Conservation (phyloP, 2,888 invertebrate species). For the Leucania comma region DNA sequence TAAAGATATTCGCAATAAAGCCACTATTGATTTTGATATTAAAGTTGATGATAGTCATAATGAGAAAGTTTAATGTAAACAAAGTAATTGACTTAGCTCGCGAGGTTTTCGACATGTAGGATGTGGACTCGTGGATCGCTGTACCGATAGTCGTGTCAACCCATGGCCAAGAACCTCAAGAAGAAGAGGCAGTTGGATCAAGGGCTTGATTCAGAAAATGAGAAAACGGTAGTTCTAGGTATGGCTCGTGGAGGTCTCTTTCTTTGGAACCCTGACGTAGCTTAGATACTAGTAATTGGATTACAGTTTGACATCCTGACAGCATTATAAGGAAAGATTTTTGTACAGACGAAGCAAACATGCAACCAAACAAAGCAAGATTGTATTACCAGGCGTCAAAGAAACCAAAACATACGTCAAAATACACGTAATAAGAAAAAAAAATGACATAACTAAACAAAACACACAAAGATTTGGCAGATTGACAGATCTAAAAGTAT, state of each 20-base stretch:
- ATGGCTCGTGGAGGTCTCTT: too few relatives aligned
- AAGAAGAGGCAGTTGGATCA: too few relatives aligned
- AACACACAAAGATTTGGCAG: conserved; percentile 53
- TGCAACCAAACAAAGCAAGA: background rate
- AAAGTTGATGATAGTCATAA: background rate
- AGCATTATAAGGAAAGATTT: background rate
- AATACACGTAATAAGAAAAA: background rate
- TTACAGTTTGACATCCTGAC: background rate
- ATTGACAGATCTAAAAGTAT: conserved; percentile 45
- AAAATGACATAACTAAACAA: conserved; percentile 11
- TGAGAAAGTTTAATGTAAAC: background rate
- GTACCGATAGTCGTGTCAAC: too few relatives aligned
- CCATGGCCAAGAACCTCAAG: too few relatives aligned
- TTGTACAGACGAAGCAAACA: background rate
- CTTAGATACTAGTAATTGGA: background rate
- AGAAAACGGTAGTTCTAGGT: too few relatives aligned
- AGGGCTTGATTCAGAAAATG: too few relatives aligned
- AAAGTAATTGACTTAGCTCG: background rate
- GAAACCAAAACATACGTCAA: background rate
- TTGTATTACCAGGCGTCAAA: background rate
- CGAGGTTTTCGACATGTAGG: too few relatives aligned
- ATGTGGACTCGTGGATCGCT: too few relatives aligned
- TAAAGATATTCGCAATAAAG: background rate
- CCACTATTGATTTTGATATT: background rate
- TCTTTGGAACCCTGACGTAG: too few relatives aligned